A percentile compares a stretch with the other conserved stretches of the same genome.
Conservation (phyloP, 2,888 invertebrate genomes). For the Tipula lateralis region DNA sequence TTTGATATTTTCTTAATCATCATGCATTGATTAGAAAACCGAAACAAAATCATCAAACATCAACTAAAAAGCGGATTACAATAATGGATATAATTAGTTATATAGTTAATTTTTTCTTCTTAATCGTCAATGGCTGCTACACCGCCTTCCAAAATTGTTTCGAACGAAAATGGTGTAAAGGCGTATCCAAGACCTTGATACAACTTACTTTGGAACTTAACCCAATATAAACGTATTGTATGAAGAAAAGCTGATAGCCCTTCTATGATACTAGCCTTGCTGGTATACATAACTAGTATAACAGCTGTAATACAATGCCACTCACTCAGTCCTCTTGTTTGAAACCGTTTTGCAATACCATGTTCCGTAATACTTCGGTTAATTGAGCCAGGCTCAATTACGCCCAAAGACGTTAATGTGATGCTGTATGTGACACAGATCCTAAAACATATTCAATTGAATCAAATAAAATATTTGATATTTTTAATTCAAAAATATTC, state of each 20-base stretch:
- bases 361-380: slow-evolving; percentile 88
- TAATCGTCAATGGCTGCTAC: slow-evolving; percentile 46
- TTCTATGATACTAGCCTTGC: no score
- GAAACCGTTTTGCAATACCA: slow-evolving; percentile 83
- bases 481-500: no score
- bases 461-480: no score
- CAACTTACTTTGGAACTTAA: slow-evolving; percentile 98
- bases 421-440: slow-evolving; percentile 97
- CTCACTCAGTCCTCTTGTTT: slow-evolving; percentile 68
- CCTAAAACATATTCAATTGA: slow-evolving; percentile 98
- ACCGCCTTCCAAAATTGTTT: slow-evolving; percentile 69
- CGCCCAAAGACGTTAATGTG: slow-evolving; percentile 98
- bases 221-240: slow-evolving; percentile 97
- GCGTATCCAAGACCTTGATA: slow-evolving; percentile 85
- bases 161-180: slow-evolving; percentile 93
- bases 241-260: slow-evolving; percentile 98
- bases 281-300: slow-evolving; percentile 93
- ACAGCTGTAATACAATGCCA: slow-evolving; percentile 79
- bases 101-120: neutral
- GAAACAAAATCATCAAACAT: neutral
- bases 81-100: neutral
- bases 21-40: slow-evolving; percentile 26
- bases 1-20: neutral
- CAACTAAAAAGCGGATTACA: neutral
- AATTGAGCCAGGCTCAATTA: slow-evolving; percentile 96